Percentiles rank a stretch among this genome's conserved stretches.
These are phyloP conservation scores for Megalonaias nervosa DNA, from an alignment of 1,140 invertebrate species.

Conservation along the genomic window DNA sequence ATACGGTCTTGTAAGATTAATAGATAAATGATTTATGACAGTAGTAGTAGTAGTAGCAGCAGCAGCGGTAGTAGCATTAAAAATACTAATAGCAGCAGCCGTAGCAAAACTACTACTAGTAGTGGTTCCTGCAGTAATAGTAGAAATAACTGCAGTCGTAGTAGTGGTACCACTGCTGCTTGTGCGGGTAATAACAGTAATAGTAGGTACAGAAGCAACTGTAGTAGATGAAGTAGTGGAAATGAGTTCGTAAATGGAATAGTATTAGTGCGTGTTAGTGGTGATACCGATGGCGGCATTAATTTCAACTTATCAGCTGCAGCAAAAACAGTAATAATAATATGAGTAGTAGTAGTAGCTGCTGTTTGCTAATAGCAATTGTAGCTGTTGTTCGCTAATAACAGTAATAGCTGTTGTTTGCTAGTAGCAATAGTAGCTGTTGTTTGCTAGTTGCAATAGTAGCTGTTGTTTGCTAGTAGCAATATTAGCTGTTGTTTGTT, in stretches of 20 bases:
- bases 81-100: constrained; percentile 28
- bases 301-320: no score
- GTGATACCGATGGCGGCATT: background rate
- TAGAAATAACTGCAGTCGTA: constrained; percentile 19
- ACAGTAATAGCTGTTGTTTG: no score
- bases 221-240: constrained; percentile 27
- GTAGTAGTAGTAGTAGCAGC: constrained; percentile 20
- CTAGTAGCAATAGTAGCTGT: no score
- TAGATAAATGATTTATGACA: no score
- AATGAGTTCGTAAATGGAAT: constrained; percentile 19
- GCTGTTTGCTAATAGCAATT: no score
- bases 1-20: no score
- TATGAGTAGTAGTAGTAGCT: no score
- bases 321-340: no score
- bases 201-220: constrained; percentile 10
- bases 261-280: background rate
- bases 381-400: no score
- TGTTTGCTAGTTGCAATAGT: no score
- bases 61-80: constrained; percentile 31
- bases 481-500: no score
- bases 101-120: constrained; percentile 19
- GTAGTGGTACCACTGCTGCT: constrained; percentile 7
- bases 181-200: constrained; percentile 29
- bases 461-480: no score
- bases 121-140: constrained; percentile 24